phyloP scores from a whole-genome alignment of 2,797 vertebrate genomes.

The Pangasius larnaudii region DNA sequence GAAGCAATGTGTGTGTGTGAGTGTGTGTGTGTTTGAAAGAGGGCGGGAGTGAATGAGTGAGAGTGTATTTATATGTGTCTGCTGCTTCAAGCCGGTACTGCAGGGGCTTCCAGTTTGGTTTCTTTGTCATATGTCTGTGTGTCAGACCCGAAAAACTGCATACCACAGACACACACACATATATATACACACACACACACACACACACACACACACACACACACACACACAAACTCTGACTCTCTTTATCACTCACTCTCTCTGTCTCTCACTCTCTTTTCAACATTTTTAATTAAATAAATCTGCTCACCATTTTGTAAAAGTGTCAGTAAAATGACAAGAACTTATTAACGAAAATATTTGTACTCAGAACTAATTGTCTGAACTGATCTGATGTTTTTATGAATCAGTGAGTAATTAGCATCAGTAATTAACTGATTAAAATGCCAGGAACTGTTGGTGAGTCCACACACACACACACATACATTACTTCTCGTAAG shows the following conservation, averaged over 20 bases:
- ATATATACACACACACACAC: background rate
- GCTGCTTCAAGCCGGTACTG: background rate
- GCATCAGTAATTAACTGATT: background rate
- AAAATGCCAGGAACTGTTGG: background rate
- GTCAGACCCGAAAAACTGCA: slow-evolving; percentile 33
- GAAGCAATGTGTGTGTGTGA: no score
- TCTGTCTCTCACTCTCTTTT: background rate
- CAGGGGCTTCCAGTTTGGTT: slow-evolving; percentile 36
- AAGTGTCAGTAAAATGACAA: background rate
- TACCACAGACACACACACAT: background rate
- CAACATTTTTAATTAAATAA: background rate
- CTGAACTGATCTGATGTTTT: background rate
- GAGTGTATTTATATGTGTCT: background rate
- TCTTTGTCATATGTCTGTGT: background rate
- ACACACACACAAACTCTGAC: background rate
- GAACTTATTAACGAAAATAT: background rate
- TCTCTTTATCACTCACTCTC: background rate
- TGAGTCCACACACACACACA: background rate
- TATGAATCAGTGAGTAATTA: background rate
- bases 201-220: background rate
- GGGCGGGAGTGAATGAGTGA: background rate
- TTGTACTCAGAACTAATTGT: background rate
- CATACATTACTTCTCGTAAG: background rate
- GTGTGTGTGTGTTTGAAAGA: no score
- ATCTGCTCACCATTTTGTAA: background rate